Conservation (phyloP, 2,797 vertebrate species). For the Hylomyscus alleni region DNA sequence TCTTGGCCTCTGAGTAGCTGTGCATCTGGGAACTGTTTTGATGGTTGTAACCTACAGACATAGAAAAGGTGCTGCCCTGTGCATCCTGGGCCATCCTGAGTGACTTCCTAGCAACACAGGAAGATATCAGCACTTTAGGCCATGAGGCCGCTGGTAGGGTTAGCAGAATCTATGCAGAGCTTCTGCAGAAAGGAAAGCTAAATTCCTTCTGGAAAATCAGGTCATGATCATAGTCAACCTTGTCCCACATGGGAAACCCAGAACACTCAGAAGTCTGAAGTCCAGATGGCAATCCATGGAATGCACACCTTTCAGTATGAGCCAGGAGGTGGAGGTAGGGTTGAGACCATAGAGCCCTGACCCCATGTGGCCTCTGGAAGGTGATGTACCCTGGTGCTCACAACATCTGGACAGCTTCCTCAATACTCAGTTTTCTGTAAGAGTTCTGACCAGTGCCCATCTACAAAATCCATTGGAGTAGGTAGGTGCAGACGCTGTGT, state of each 20-base stretch:
- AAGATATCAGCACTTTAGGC: neutral
- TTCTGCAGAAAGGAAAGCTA: slow-evolving; percentile 59
- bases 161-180: neutral
- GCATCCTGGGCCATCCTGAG: neutral
- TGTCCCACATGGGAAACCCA: neutral
- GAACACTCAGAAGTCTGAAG: neutral
- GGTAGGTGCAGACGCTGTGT: neutral
- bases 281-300: accelerated
- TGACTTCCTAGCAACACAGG: slow-evolving; percentile 58
- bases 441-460: neutral
- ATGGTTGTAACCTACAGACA: neutral
- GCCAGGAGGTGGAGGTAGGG: neutral
- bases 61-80: neutral
- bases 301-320: neutral
- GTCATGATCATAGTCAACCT: neutral
- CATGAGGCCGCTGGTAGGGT: slow-evolving; percentile 65
- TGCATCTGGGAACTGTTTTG: slow-evolving; percentile 15
- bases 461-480: neutral
- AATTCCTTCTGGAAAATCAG: slow-evolving; percentile 72
- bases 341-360: neutral
- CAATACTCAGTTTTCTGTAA: neutral
- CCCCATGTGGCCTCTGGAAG: neutral
- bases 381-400: neutral
- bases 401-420: neutral
- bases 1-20: neutral